These are phyloP conservation scores for Acanthosepion esculentum DNA, from an alignment of 2,888 invertebrate species.

Conservation along the genomic window DNA sequence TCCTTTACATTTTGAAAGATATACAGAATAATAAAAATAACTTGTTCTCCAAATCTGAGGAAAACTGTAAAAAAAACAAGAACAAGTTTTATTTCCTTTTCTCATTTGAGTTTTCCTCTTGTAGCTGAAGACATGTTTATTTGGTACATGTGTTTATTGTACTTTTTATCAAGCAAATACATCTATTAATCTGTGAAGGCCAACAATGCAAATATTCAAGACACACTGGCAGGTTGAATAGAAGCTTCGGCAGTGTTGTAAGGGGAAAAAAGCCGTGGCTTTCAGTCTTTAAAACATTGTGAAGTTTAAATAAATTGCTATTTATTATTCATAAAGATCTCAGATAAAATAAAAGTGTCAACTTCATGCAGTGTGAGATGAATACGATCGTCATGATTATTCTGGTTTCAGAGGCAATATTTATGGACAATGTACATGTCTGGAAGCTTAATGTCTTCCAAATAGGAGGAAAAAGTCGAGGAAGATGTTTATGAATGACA, in stretches of 20 bases:
- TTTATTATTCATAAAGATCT: background rate
- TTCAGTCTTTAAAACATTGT: background rate
- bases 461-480: too few species aligned
- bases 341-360: constrained; percentile 7
- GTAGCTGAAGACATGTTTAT: too few species aligned
- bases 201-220: background rate
- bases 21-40: too few species aligned
- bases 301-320: background rate
- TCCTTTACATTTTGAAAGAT: too few species aligned
- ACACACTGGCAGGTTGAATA: background rate
- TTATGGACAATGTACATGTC: background rate
- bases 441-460: too few species aligned
- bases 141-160: too few species aligned
- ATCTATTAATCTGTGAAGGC: background rate
- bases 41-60: too few species aligned
- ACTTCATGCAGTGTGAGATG: background rate
- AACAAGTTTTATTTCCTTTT: too few species aligned
- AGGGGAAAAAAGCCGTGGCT: background rate
- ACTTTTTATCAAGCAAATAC: too few species aligned
- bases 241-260: background rate
- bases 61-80: too few species aligned
- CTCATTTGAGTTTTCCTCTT: too few species aligned
- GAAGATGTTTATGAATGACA: background rate
- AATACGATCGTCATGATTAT: background rate
- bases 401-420: background rate